Base-by-base conservation (phyloP, 1,140 invertebrate species). In the Pseudobourletiella spinata region DNA sequence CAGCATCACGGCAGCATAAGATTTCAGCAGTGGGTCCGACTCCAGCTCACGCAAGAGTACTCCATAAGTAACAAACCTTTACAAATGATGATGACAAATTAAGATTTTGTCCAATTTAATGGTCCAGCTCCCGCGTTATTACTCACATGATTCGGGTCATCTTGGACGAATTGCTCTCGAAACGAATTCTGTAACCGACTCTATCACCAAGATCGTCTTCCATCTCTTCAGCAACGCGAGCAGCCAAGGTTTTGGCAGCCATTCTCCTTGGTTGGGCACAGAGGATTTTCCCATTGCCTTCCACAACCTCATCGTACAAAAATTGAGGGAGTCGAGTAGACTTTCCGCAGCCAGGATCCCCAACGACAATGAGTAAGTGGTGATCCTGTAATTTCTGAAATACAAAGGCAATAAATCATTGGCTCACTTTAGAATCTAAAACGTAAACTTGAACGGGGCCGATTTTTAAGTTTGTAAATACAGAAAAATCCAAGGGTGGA, bases 131-230 rank as follows among this genome's bases (percentile, higher is more conserved):
- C n/a, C n/a, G n/a, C 32, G 32, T 8, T 11, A 39, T 39, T n/a
- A 39, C 32, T 39, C n/a, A 39, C 32, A 39, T n/a, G 32, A 98
- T 91, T 69, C 85, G 84, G 1, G 92, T 95, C 2, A 78, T 77
- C 2, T 78, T 74, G 46, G 73, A 64, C 43, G 82, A 81, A 26
- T 79, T 83, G 56, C 83, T 84, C 54, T 93, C 85, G 77, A 98
- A 98, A 30, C 93, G 82, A 62, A 98, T 92, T 1, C 84, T 82
- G 75, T 97, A 98, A 0, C 96, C 96, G 20, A 98, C 91, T 58
- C 82, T 79, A 18, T 85, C 80, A 1, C 91, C 90, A 0, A 95
- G 74, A 22, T 84, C 72, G 30, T 82, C 82, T 1, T 86, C 88
- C 18, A 83, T 82, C 79, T 99, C 96, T 71, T 93, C 87, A 0